phyloP scores from a whole-genome alignment of 2,888 invertebrate species.

The Aphrophora alni region DNA sequence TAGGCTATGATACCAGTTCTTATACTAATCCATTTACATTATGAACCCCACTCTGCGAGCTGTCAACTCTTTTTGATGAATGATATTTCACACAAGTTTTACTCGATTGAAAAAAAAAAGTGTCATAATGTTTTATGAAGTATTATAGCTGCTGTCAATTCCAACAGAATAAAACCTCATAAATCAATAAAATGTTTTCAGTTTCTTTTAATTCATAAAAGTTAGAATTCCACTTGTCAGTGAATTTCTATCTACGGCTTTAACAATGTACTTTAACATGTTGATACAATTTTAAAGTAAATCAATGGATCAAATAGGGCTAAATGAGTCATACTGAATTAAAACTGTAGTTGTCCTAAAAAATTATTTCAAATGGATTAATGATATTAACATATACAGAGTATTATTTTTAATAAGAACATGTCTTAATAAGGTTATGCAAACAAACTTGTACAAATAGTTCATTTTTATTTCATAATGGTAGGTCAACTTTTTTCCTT shows the following conservation, averaged over 20 bases:
- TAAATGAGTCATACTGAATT: too few species aligned
- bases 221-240: neutral
- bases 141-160: neutral
- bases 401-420: too few species aligned
- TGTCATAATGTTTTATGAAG: slow-evolving; percentile 4
- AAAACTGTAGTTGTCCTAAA: too few species aligned
- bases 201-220: neutral
- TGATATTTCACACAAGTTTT: neutral
- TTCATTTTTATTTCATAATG: too few species aligned
- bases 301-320: too few species aligned
- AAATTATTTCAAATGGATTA: too few species aligned
- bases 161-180: neutral
- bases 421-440: too few species aligned
- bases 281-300: too few species aligned
- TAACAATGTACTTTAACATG: neutral
- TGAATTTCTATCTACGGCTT: neutral
- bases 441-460: too few species aligned
- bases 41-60: neutral
- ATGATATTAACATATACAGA: too few species aligned
- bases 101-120: neutral
- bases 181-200: neutral
- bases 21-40: slow-evolving; percentile 6
- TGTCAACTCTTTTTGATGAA: neutral
- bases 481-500: too few species aligned
- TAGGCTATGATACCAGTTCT: neutral